These are phyloP conservation scores for Nycticryphes semicollaris DNA, from an alignment of 2,113 vertebrate species.

Conservation along the genomic window DNA sequence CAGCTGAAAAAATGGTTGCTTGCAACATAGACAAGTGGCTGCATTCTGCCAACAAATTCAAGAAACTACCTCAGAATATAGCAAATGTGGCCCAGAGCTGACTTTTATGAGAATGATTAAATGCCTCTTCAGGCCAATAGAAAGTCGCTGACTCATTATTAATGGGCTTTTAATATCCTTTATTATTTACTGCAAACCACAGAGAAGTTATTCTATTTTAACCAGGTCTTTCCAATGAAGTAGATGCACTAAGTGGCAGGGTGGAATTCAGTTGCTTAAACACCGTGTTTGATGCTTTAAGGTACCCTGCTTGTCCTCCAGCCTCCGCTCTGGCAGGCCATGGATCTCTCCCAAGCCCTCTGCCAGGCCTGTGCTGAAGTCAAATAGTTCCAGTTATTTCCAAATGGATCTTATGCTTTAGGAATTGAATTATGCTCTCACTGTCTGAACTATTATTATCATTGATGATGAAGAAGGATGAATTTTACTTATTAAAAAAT, in stretches of 20 bases:
- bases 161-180: not conserved
- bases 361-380: not conserved
- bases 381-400: not conserved
- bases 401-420: not conserved
- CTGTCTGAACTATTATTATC: not conserved
- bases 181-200: not conserved
- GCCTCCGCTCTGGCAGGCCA: not conserved
- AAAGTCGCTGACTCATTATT: not conserved
- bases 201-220: not conserved
- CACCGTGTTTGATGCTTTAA: not conserved
- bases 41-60: not conserved
- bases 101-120: not conserved
- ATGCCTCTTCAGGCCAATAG: not conserved
- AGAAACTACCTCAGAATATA: not conserved
- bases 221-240: not conserved
- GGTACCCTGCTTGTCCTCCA: not conserved
- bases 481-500: not conserved
- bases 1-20: not conserved
- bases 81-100: not conserved
- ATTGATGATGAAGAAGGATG: not conserved
- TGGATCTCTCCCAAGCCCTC: not conserved
- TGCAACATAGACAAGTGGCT: not conserved
- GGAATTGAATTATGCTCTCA: not conserved
- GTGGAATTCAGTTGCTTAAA: not conserved
- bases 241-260: not conserved